Evolutionary conservation across 2,113 vertebrate species (phyloP).

Genomic region (Aphyosemion australe): DNA sequence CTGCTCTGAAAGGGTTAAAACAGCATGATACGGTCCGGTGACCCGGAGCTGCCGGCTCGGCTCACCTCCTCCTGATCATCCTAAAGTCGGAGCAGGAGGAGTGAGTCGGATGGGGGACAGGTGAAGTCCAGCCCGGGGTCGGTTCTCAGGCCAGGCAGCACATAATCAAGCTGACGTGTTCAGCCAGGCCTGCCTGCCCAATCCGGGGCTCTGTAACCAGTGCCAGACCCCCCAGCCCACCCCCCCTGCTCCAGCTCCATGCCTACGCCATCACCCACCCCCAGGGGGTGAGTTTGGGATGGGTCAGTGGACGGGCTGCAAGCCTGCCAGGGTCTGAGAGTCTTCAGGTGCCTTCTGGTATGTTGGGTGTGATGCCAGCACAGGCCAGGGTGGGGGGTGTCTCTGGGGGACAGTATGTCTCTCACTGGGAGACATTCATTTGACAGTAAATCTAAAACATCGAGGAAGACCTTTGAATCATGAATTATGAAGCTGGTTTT

Average conservation of each 20-base stretch:
- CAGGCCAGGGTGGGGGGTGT: constrained; percentile 12
- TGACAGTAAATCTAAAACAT: constrained; percentile 14
- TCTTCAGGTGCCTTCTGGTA: constrained; percentile 76
- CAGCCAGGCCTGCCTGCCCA: constrained; percentile 72
- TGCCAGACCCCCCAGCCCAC: constrained; percentile 43
- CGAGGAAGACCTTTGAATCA: not conserved
- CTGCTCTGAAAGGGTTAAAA: too few relatives aligned
- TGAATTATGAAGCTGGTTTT: too few relatives aligned
- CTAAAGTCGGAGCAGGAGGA: constrained; percentile 5
- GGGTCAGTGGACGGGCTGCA: constrained; percentile 65
- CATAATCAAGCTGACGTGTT: constrained; percentile 77
- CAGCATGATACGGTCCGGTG: constrained; percentile 59
- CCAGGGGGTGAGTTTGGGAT: constrained; percentile 68
- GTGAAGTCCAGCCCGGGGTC: constrained; percentile 71
- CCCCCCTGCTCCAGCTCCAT: not conserved
- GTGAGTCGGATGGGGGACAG: constrained; percentile 61
- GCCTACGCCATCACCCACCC: constrained; percentile 29
- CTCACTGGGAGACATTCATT: constrained; percentile 20
- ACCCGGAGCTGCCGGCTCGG: constrained; percentile 54
- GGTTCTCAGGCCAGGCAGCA: constrained; percentile 64
- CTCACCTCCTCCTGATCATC: constrained; percentile 18
- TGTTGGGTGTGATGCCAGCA: constrained; percentile 56
- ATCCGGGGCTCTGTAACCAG: constrained; percentile 44
- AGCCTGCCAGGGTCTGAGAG: constrained; percentile 58
- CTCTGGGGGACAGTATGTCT: constrained; percentile 16